A percentile compares a stretch with the other conserved stretches of the same genome.
phyloP scores from a whole-genome alignment of 2,797 vertebrate genomes.

The Antrozous pallidus region DNA sequence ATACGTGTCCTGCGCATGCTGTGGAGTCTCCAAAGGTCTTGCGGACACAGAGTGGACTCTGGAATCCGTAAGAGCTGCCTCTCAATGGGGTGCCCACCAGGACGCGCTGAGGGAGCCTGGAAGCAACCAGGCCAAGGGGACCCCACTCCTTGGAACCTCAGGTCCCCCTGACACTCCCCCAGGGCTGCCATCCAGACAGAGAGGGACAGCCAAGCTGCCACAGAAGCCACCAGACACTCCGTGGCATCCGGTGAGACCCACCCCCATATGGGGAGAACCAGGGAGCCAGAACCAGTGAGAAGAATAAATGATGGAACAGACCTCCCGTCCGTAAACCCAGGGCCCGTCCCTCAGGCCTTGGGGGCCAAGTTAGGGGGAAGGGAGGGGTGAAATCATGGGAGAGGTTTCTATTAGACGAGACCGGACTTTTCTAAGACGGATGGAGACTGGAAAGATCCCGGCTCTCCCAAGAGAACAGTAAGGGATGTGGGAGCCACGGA shows the following conservation, averaged over 20 bases:
- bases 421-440: neutral
- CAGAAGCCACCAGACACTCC: neutral
- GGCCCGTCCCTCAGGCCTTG: rapidly evolving
- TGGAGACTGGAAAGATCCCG: neutral
- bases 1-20: neutral
- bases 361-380: neutral
- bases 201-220: neutral
- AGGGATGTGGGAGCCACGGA: neutral
- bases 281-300: neutral
- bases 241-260: neutral
- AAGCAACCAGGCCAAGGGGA: neutral
- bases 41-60: neutral
- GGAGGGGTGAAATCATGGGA: neutral
- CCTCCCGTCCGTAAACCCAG: rapidly evolving
- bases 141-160: neutral
- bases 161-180: neutral
- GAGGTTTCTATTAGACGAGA: neutral
- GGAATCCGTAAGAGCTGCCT: neutral
- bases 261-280: rapidly evolving
- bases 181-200: neutral
- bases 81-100: too few species aligned
- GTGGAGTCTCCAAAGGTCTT: neutral
- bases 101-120: neutral
- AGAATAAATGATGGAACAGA: rapidly evolving
- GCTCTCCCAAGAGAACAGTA: neutral